Conservation (phyloP, 2,888 invertebrate species). For the Scaptomyza parva region DNA sequence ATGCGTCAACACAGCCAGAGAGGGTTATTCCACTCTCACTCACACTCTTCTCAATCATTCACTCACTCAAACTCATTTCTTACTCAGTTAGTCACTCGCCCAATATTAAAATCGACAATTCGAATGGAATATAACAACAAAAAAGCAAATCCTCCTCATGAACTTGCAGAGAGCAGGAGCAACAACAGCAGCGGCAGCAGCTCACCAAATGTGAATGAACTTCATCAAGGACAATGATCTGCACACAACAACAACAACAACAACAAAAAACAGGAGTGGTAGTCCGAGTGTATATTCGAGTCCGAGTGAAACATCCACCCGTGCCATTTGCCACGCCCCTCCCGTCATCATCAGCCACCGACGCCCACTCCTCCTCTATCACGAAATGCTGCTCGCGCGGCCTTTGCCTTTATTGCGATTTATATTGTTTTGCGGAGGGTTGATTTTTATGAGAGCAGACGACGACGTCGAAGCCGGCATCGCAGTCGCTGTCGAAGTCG, state of each 20-base stretch:
- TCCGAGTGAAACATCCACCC: slow-evolving; percentile 31
- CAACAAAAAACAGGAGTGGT: no score
- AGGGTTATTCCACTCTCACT: slow-evolving; percentile 52
- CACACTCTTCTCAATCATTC: slow-evolving; percentile 12
- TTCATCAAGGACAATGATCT: slow-evolving; percentile 83
- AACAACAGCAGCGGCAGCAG: slow-evolving; percentile 21
- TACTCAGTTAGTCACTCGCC: slow-evolving; percentile 35
- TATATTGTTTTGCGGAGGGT: slow-evolving; percentile 73
- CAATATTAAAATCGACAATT: slow-evolving; percentile 74
- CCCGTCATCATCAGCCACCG: background rate
- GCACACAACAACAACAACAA: slow-evolving; percentile 39
- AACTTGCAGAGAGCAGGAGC: slow-evolving; percentile 43
- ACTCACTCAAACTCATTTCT: slow-evolving; percentile 12
- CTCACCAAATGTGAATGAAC: slow-evolving; percentile 77
- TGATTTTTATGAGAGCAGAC: slow-evolving; percentile 73
- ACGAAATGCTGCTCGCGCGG: no score
- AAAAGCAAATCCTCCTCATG: slow-evolving; percentile 66
- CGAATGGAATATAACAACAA: slow-evolving; percentile 51
- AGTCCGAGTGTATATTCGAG: slow-evolving; percentile 13
- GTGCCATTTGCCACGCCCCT: slow-evolving; percentile 52
- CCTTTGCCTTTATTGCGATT: slow-evolving; percentile 74
- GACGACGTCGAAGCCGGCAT: slow-evolving; percentile 19
- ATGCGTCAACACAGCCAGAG: slow-evolving; percentile 25
- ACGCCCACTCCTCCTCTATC: background rate
- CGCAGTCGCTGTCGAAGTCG: slow-evolving; percentile 58